A percentile compares a stretch with the other conserved stretches of the same genome.
These are phyloP conservation scores for Pimephales promelas DNA, from an alignment of 2,113 vertebrate genomes.

Conservation along the genomic window DNA sequence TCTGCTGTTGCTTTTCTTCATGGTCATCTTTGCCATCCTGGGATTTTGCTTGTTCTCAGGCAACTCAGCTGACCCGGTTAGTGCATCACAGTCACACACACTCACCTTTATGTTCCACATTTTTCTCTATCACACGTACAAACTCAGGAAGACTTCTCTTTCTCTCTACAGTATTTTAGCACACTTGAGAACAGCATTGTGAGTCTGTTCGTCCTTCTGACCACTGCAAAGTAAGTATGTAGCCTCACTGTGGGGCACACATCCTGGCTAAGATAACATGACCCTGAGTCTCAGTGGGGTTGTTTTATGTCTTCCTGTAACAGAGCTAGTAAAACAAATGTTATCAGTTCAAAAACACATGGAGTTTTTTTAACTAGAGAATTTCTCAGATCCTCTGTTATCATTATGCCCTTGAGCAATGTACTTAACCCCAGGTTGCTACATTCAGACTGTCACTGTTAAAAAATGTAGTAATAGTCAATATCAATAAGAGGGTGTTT, in stretches of 20 bases:
- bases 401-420: not conserved
- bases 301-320: conserved; percentile 8
- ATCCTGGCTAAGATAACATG: not conserved
- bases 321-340: not conserved
- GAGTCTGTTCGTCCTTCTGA: conserved; percentile 95
- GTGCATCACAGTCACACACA: conserved; percentile 61
- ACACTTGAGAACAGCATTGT: conserved; percentile 95
- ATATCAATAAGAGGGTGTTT: not conserved
- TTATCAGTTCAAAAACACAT: not conserved
- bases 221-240: conserved; percentile 93
- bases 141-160: not conserved
- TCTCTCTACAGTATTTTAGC: conserved; percentile 87
- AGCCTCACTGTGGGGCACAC: not conserved
- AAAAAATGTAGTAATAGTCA: not conserved
- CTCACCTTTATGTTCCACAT: not conserved
- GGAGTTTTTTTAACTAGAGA: not conserved
- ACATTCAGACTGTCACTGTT: not conserved
- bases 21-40: conserved; percentile 95
- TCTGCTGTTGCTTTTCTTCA: conserved; percentile 95
- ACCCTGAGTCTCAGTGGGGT: not conserved
- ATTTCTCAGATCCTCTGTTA: not conserved
- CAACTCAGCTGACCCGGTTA: conserved; percentile 88
- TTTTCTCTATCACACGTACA: not conserved
- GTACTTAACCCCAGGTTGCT: not conserved
- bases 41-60: conserved; percentile 97